Evolutionary conservation across 35 echinoderm and acorn worm genomes (phyloP).

Genomic region (Ophioderma brevispina): DNA sequence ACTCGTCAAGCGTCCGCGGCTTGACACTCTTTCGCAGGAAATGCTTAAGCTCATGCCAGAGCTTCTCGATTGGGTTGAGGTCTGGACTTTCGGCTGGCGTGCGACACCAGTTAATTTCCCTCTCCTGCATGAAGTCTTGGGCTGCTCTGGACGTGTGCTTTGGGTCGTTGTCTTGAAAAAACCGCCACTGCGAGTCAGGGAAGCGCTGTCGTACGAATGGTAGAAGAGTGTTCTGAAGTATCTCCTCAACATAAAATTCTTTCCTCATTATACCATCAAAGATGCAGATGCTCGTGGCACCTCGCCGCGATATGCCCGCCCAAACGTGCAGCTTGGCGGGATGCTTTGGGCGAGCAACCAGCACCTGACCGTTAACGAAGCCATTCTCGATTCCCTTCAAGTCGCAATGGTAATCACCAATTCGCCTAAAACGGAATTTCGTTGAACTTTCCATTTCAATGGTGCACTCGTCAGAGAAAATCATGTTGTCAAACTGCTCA

Average conservation of each 20-base stretch:
- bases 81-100: background rate
- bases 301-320: conserved; percentile 33
- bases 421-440: too few species aligned
- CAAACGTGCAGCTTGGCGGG: conserved; percentile 36
- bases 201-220: background rate
- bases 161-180: conserved; percentile 7
- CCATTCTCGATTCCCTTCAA: too few species aligned
- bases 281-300: conserved; percentile 8
- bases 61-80: conserved; percentile 19
- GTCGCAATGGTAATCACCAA: too few species aligned
- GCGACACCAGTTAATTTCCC: background rate
- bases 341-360: conserved; percentile 4
- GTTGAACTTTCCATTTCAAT: conserved; percentile 40
- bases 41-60: too few species aligned
- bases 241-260: conserved; percentile 19
- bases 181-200: background rate
- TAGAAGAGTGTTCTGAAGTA: background rate
- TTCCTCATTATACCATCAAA: conserved; percentile 36
- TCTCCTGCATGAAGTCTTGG: background rate
- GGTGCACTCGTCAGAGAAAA: conserved; percentile 66
- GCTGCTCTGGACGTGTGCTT: background rate
- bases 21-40: too few species aligned
- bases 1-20: too few species aligned
- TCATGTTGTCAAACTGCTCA: conserved; percentile 50
- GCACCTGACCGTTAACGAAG: too few species aligned